phyloP scores from a whole-genome alignment of 2,113 vertebrate species.

The Illadopsis cleaveri region DNA sequence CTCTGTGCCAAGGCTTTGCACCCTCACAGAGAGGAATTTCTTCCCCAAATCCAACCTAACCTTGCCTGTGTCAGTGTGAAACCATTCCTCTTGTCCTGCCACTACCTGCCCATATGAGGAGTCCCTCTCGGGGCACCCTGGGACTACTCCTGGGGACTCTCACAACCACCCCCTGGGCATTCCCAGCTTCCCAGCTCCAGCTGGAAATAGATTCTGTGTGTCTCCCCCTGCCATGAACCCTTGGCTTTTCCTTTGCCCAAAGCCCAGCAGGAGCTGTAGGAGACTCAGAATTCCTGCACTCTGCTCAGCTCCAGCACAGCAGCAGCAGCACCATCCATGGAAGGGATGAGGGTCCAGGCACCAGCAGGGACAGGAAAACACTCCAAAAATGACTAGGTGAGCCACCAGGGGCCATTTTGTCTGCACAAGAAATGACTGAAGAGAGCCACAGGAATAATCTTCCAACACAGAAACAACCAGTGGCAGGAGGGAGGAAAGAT shows the following conservation, averaged over 20 bases:
- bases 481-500: neutral
- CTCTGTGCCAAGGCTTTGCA: neutral
- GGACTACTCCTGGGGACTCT: accelerated
- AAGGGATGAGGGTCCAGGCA: neutral
- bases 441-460: neutral
- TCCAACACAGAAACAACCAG: neutral
- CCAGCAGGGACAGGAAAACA: neutral
- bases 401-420: neutral
- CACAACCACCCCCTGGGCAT: accelerated
- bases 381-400: neutral
- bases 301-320: neutral
- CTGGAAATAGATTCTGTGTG: accelerated
- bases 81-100: neutral
- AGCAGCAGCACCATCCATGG: neutral
- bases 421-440: neutral
- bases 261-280: neutral
- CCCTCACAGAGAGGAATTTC: neutral
- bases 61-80: neutral
- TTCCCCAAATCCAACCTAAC: neutral
- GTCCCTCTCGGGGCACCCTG: accelerated
- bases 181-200: neutral
- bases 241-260: neutral
- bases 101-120: too few species aligned
- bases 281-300: neutral
- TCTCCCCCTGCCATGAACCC: neutral